phyloP scores from a whole-genome alignment of 2,797 vertebrate genomes.

The Neopelma chrysocephalum region DNA sequence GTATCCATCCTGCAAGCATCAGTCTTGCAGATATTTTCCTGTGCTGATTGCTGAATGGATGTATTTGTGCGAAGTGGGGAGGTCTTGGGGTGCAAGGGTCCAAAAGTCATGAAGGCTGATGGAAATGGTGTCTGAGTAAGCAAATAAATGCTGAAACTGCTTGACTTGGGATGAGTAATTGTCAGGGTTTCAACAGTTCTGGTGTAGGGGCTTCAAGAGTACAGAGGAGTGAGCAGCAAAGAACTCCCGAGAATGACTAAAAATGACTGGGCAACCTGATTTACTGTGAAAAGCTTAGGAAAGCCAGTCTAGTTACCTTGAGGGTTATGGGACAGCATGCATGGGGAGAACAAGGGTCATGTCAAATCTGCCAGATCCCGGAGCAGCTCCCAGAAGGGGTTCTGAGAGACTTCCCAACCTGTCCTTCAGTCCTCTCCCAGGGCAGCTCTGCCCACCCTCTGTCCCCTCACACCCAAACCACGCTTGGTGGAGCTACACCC shows the following conservation, averaged over 20 bases:
- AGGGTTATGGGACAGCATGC: accelerated
- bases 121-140: neutral
- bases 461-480: accelerated
- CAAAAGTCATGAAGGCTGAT: neutral
- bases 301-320: neutral
- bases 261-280: neutral
- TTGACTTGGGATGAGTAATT: neutral
- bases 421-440: neutral
- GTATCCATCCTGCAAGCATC: neutral
- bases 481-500: neutral
- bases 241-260: neutral
- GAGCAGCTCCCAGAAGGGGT: neutral
- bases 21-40: neutral
- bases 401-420: neutral
- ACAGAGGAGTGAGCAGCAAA: neutral
- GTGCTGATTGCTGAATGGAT: neutral
- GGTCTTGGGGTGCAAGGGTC: neutral
- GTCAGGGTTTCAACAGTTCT: neutral
- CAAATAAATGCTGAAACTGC: neutral
- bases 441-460: neutral
- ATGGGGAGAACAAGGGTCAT: neutral
- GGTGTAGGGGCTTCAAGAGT: neutral
- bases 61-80: neutral
- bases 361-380: neutral
- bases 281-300: neutral